phyloP scores from a whole-genome alignment of 2,888 invertebrate genomes.

The Ichneumoninae sp. region DNA sequence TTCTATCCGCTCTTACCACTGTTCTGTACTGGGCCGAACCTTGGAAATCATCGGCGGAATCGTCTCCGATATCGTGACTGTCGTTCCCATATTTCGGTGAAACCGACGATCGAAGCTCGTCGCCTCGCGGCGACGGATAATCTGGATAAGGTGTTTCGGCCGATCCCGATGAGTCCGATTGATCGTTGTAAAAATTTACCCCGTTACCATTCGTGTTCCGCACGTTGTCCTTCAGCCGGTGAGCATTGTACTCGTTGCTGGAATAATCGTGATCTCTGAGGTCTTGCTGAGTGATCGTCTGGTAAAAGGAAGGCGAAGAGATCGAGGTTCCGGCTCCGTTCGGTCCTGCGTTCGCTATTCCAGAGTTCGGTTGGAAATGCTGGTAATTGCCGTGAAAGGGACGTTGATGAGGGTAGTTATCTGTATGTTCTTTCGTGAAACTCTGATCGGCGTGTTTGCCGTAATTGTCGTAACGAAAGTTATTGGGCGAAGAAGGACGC shows the following conservation, averaged over 20 bases:
- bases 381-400: conserved; percentile 2
- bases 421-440: conserved; percentile 14
- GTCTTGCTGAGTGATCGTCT: neutral
- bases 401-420: conserved; percentile 34
- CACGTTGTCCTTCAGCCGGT: neutral
- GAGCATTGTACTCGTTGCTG: conserved; percentile 14
- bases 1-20: conserved; percentile 64
- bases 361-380: conserved; percentile 19
- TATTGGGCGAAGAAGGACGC: conserved; percentile 24
- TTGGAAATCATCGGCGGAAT: neutral
- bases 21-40: conserved; percentile 27
- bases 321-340: neutral
- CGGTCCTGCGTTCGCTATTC: neutral
- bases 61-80: neutral
- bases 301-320: conserved; percentile 27
- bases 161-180: conserved; percentile 30
- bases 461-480: conserved; percentile 52
- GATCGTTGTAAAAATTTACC: neutral
- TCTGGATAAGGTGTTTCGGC: conserved; percentile 28
- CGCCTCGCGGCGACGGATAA: conserved; percentile 10
- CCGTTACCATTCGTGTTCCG: neutral
- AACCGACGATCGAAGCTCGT: neutral
- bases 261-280: conserved; percentile 15
- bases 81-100: conserved; percentile 11
- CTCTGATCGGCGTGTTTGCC: conserved; percentile 32